Base-by-base conservation (phyloP, 2,797 vertebrate species). In the Choloepus didactylus region DNA sequence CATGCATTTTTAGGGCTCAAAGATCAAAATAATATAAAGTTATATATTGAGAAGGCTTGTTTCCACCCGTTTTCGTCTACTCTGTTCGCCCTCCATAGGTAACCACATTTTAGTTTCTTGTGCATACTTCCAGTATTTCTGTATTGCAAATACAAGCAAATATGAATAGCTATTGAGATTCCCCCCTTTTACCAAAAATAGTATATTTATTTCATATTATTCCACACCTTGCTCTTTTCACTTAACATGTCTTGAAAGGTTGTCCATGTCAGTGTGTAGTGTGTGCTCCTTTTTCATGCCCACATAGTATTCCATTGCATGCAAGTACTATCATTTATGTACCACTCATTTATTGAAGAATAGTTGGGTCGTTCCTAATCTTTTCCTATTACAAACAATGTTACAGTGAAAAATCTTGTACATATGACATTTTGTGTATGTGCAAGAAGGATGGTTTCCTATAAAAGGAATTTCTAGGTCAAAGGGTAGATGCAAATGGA, bases 101-200 rank as follows among this genome's bases (percentile, higher is more conserved):
- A 80, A 21, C 4, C 18, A 23, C 51, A 14, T 94, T 88, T 67
- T 67, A 29, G 7, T 56, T 62, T 83, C 9, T 79, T 75, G 1
- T 89, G 2, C 41, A 21, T 88, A 62, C 4, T 94, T 54, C 8
- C 21, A n/a, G 62, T 83, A 75, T 86, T 92, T 92, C 51, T 84
- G 29, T 51, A 79, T 85, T 89, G 18, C 15, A 87, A 21, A 44
- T 51, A 11, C n/a, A 82, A 92, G 35, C n/a, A 82, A 62, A 19
- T 64, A 38, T n/a, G 9, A 56, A 11, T 79, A 29, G 51, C 25
- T 69, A 9, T 67, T 82, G 15, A 18, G 54, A 56, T 46, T 72
- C 25, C 8, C 49, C 2, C 31, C 9, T 9, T 44, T 38, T 67
- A 69, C 31, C 46, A 64, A 67, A 80, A 46, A 15, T 46, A 54